phyloP scores from a whole-genome alignment of 2,888 invertebrate species.

The Drosophila demipolita region DNA sequence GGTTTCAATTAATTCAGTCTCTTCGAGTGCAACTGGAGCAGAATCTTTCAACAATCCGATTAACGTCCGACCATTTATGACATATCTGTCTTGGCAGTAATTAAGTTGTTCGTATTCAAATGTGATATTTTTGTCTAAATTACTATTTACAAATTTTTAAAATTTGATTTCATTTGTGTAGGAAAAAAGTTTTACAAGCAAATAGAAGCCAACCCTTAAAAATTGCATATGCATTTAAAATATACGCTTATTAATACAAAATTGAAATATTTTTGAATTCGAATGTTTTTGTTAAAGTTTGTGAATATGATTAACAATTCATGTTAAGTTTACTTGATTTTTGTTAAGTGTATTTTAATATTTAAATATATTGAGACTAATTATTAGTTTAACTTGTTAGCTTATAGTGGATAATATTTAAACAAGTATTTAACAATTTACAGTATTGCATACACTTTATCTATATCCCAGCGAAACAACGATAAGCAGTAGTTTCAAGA shows the following conservation, averaged over 20 bases:
- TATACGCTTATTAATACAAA: not conserved
- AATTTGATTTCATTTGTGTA: not conserved
- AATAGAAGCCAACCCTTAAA: not conserved
- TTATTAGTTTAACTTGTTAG: not conserved
- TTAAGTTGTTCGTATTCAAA: not conserved
- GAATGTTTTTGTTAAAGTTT: not conserved
- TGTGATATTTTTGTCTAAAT: not conserved
- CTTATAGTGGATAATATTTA: not conserved
- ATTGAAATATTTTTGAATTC: not conserved
- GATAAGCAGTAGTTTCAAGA: not conserved
- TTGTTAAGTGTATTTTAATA: not conserved
- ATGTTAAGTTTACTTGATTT: not conserved
- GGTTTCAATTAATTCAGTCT: constrained; percentile 58
- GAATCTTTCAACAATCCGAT: not conserved
- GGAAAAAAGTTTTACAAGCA: not conserved
- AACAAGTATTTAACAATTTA: not conserved
- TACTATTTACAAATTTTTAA: not conserved
- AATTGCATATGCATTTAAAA: not conserved
- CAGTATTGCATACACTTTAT: not conserved
- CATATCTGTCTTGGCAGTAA: not conserved
- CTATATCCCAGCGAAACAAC: not conserved
- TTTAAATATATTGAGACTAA: not conserved
- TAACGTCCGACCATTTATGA: not conserved
- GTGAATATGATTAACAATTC: not conserved
- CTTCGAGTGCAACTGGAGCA: constrained; percentile 4